phyloP scores from a whole-genome alignment of 2,113 vertebrate genomes.

The Pampusana beccarii region DNA sequence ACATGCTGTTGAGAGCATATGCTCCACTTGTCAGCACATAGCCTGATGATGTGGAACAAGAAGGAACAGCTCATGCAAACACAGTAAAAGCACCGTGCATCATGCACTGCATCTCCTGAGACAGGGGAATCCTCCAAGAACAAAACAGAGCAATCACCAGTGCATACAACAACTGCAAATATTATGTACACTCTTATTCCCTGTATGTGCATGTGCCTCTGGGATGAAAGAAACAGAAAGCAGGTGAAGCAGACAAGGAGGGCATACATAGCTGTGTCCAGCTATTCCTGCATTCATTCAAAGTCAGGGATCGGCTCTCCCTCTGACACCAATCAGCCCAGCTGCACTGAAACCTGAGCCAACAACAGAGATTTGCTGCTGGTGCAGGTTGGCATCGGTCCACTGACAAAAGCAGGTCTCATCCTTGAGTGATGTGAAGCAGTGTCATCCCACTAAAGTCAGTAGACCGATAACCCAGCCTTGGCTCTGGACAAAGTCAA shows the following conservation, averaged over 20 bases:
- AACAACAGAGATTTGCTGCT: neutral
- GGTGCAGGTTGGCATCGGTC: neutral
- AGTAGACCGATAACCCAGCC: neutral
- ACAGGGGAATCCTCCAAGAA: neutral
- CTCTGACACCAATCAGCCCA: neutral
- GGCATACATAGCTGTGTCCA: neutral
- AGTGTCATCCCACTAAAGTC: neutral
- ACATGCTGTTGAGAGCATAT: slow-evolving; percentile 19
- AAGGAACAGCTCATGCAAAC: slow-evolving; percentile 2
- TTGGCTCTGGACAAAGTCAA: neutral
- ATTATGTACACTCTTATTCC: neutral
- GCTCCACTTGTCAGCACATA: slow-evolving; percentile 33
- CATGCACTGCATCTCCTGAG: neutral
- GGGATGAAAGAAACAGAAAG: neutral
- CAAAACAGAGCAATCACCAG: neutral
- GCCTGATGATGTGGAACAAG: slow-evolving; percentile 32
- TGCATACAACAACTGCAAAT: neutral
- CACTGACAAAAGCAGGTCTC: neutral
- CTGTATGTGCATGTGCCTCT: neutral
- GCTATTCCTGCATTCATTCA: neutral
- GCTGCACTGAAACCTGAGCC: neutral
- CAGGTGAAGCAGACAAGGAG: neutral
- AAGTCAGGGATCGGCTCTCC: neutral
- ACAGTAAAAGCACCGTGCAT: neutral
- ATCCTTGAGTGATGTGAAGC: neutral